Conservation (phyloP, 2,888 invertebrate genomes). For the Acrobasis consociella region DNA sequence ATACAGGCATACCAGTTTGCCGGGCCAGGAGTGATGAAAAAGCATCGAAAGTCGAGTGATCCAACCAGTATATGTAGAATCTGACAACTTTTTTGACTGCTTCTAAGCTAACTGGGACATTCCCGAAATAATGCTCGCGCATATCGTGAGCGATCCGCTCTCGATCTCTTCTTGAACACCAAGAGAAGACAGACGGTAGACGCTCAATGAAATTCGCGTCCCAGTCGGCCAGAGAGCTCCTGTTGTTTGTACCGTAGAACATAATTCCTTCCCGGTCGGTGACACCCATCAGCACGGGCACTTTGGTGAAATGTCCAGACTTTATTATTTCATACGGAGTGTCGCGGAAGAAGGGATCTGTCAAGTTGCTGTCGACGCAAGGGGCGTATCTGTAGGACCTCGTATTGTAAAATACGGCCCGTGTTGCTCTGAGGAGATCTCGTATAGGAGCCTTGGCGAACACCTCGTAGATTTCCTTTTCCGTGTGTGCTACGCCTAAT, state of each 20-base stretch:
- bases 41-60: constrained; percentile 53
- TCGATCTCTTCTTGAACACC: constrained; percentile 53
- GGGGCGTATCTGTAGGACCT: constrained; percentile 69
- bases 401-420: constrained; percentile 57
- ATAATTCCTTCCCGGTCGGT: constrained; percentile 63
- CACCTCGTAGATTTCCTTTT: constrained; percentile 49
- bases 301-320: constrained; percentile 61
- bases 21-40: constrained; percentile 34
- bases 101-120: constrained; percentile 8
- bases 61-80: constrained; percentile 68
- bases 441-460: constrained; percentile 49
- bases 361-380: constrained; percentile 58
- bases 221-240: constrained; percentile 50
- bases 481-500: constrained; percentile 44
- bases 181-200: constrained; percentile 64
- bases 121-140: constrained; percentile 33
- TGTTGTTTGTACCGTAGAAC: constrained; percentile 61
- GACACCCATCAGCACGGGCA: constrained; percentile 64
- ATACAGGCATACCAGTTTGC: constrained; percentile 54
- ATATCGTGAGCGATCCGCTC: constrained; percentile 14
- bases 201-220: constrained; percentile 57
- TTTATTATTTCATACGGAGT: constrained; percentile 62
- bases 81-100: constrained; percentile 29
- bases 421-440: constrained; percentile 52
- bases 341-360: constrained; percentile 63